Evolutionary conservation across 2,797 vertebrate genomes (phyloP).

Genomic region (Pseudochirops cupreus): DNA sequence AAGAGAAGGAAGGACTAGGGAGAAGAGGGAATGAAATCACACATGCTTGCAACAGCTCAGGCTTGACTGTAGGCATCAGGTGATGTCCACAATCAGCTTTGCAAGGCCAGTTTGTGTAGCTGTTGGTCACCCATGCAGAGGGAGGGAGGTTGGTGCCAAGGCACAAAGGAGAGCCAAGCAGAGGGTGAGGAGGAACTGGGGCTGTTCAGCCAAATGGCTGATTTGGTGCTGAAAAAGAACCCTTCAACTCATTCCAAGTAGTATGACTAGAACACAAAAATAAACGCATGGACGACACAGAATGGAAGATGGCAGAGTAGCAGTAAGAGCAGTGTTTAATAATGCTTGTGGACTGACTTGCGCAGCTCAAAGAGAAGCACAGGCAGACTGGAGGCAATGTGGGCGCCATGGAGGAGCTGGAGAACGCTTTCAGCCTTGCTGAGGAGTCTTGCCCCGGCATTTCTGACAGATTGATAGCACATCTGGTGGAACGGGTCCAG

Average conservation of each 20-base stretch:
- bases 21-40: too few relatives aligned
- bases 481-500: slow-evolving; percentile 96
- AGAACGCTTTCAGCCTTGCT: slow-evolving; percentile 97
- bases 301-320: background rate
- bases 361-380: slow-evolving; percentile 94
- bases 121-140: background rate
- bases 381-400: slow-evolving; percentile 90
- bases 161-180: background rate
- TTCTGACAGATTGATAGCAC: slow-evolving; percentile 95
- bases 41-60: too few relatives aligned
- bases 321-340: background rate
- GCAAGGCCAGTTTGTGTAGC: too few relatives aligned
- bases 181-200: too few relatives aligned
- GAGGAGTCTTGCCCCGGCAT: slow-evolving; percentile 99
- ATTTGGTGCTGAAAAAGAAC: background rate
- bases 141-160: too few relatives aligned
- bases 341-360: background rate
- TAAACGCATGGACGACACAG: background rate
- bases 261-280: too few relatives aligned
- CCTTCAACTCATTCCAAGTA: background rate
- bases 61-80: background rate
- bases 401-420: slow-evolving; percentile 96
- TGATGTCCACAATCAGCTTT: too few relatives aligned
- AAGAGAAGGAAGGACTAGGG: too few relatives aligned
- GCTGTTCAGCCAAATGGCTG: background rate